Evolutionary conservation across 2,113 vertebrate genomes (phyloP).

Genomic region (Collichthys lucidus): DNA sequence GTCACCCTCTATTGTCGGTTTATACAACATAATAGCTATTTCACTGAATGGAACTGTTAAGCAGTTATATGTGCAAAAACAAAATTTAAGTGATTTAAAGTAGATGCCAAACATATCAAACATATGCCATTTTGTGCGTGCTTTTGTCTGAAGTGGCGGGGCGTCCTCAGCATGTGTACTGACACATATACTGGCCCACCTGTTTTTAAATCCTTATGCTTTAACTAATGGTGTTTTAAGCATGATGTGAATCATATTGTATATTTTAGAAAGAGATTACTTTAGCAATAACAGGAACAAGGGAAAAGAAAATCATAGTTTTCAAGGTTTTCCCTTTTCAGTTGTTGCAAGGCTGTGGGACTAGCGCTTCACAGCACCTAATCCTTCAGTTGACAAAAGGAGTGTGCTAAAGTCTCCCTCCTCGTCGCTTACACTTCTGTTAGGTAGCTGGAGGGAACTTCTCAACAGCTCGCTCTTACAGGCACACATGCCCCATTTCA

Average conservation of each 20-base stretch:
- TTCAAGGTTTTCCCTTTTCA: conserved; percentile 43
- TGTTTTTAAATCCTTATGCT: conserved; percentile 5
- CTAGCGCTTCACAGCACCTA: conserved; percentile 56
- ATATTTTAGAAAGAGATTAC: conserved; percentile 46
- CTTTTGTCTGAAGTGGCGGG: conserved; percentile 14
- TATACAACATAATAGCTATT: background rate
- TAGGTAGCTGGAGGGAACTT: conserved; percentile 70
- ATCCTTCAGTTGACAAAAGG: conserved; percentile 64
- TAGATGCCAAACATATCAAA: conserved; percentile 17
- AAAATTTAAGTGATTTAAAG: background rate
- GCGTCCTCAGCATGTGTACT: conserved; percentile 8
- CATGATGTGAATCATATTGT: conserved; percentile 20
- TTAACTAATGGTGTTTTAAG: background rate
- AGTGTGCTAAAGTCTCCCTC: conserved; percentile 59
- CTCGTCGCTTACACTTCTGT: conserved; percentile 62
- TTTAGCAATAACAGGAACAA: conserved; percentile 25
- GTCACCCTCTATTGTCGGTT: background rate
- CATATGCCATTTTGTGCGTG: background rate
- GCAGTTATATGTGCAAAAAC: conserved; percentile 10
- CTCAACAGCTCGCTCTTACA: conserved; percentile 58
- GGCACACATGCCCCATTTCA: conserved; percentile 66
- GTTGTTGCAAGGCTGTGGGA: conserved; percentile 35
- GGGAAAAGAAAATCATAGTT: conserved; percentile 34
- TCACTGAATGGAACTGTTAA: background rate
- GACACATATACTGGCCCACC: background rate